phyloP scores from a whole-genome alignment of 2,888 invertebrate species.

The Protodeltote pygarga region DNA sequence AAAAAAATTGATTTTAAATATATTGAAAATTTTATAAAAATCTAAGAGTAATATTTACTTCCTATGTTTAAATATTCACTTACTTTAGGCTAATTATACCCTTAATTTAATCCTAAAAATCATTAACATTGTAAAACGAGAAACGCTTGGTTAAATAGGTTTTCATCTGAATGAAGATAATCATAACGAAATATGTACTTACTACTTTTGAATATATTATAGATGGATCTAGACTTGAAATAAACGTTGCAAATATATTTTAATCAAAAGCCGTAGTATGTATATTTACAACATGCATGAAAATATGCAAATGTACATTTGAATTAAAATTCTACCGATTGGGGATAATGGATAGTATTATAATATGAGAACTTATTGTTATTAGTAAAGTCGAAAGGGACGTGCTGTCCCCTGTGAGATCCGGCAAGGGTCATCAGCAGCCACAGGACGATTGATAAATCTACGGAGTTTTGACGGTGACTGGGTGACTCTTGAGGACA shows the following conservation, averaged over 20 bases:
- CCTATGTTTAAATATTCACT: neutral
- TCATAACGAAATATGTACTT: too few relatives aligned
- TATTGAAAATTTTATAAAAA: too few relatives aligned
- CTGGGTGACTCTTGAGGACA: conserved; percentile 15
- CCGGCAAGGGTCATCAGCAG: conserved; percentile 17
- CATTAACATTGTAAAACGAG: too few relatives aligned
- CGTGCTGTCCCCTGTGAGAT: conserved; percentile 6
- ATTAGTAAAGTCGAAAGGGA: conserved; percentile 22
- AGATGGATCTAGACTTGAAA: too few relatives aligned
- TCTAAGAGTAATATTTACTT: too few relatives aligned
- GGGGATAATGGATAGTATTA: conserved; percentile 7
- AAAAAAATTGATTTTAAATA: too few relatives aligned
- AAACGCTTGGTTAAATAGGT: too few relatives aligned
- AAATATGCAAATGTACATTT: conserved; percentile 15
- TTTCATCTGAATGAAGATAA: too few relatives aligned
- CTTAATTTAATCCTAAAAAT: too few relatives aligned
- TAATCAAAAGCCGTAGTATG: conserved; percentile 15
- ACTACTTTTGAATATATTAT: too few relatives aligned
- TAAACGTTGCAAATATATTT: conserved; percentile 15
- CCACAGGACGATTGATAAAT: conserved; percentile 29
- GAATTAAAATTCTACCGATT: conserved; percentile 15
- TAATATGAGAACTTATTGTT: conserved; percentile 7
- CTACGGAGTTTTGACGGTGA: conserved; percentile 18
- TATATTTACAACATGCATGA: conserved; percentile 1
- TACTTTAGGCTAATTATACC: neutral